Evolutionary conservation across 2,113 vertebrate species (phyloP).

Genomic region (Lophura nycthemera): DNA sequence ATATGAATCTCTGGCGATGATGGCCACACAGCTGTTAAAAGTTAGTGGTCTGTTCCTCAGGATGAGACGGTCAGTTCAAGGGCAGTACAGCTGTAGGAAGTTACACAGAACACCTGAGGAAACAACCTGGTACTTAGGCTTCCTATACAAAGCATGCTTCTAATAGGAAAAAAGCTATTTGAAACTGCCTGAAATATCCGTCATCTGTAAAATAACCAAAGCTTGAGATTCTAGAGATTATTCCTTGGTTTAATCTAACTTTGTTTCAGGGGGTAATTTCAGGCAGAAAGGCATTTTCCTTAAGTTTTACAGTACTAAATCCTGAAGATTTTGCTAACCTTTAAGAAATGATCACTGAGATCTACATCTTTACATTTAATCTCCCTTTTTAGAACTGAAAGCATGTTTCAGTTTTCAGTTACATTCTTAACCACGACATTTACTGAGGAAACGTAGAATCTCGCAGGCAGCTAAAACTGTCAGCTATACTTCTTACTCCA

Average conservation of each 20-base stretch:
- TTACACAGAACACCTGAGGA: neutral
- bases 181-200: neutral
- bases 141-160: neutral
- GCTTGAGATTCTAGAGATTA: neutral
- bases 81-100: neutral
- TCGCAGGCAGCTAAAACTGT: neutral
- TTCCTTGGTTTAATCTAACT: neutral
- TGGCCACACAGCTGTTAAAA: slow-evolving; percentile 23
- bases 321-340: neutral
- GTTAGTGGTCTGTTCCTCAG: neutral
- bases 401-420: neutral
- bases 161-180: neutral
- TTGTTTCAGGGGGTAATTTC: neutral
- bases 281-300: neutral
- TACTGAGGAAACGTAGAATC: neutral
- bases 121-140: neutral
- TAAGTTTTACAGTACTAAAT: neutral
- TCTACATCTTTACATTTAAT: neutral
- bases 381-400: neutral
- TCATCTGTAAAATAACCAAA: neutral
- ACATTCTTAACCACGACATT: neutral
- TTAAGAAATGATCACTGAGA: neutral
- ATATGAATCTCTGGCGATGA: neutral
- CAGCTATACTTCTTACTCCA: neutral
- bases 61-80: neutral